Conservation (phyloP, 2,113 vertebrate genomes). For the Plotosus lineatus region DNA sequence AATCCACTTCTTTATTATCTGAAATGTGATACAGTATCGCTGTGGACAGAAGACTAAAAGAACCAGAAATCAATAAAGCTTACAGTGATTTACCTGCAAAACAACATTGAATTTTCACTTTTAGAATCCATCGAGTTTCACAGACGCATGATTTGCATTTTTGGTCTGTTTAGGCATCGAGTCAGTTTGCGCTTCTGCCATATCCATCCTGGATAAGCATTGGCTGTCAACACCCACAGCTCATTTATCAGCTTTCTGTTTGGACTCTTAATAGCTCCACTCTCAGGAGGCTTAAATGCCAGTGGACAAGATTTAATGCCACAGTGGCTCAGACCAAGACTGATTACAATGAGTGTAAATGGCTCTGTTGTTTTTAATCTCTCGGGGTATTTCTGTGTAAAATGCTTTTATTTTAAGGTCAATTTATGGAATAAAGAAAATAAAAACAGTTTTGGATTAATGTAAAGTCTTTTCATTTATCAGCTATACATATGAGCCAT, state of each 20-base stretch:
- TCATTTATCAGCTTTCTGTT: slow-evolving; percentile 14
- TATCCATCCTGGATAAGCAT: slow-evolving; percentile 13
- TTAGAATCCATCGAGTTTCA: background rate
- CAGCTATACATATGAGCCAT: background rate
- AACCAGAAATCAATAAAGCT: background rate
- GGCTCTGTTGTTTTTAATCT: slow-evolving; percentile 9
- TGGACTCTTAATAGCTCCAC: slow-evolving; percentile 16
- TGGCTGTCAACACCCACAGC: slow-evolving; percentile 1
- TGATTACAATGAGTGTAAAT: slow-evolving; percentile 26
- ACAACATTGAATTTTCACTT: background rate
- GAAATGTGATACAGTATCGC: background rate
- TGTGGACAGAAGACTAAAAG: background rate
- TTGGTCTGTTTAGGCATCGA: background rate
- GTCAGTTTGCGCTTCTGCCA: background rate
- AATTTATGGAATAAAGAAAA: background rate
- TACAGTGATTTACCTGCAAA: background rate
- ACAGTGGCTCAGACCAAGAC: slow-evolving; percentile 17
- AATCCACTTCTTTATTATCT: background rate
- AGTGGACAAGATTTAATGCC: slow-evolving; percentile 30
- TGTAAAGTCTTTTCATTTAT: background rate
- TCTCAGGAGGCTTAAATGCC: slow-evolving; percentile 23
- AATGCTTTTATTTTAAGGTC: slow-evolving; percentile 13
- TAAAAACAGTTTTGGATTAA: background rate
- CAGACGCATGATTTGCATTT: slow-evolving; percentile 12
- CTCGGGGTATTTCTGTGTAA: slow-evolving; percentile 16